These are phyloP conservation scores for Actinia tenebrosa DNA, from an alignment of 64 coral and sea anemone species.

Conservation along the genomic window DNA sequence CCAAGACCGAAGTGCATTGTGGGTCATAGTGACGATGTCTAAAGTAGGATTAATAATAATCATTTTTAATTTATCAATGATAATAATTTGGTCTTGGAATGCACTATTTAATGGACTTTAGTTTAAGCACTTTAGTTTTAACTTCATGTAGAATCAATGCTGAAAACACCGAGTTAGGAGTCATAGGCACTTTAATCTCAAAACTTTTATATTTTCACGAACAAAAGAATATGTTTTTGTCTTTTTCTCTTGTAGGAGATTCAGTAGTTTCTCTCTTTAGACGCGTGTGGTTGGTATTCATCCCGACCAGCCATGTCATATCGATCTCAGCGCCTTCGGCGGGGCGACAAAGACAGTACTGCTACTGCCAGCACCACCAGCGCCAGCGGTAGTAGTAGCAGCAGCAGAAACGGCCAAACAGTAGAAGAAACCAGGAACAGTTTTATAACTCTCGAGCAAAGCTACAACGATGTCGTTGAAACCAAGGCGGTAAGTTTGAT, in stretches of 20 bases:
- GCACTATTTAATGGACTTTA: too few species aligned
- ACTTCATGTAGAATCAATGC: too few species aligned
- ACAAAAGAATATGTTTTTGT: background rate
- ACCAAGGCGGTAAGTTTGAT: background rate
- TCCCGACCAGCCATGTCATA: background rate
- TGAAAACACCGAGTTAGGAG: too few species aligned
- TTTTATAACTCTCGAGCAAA: slow-evolving; percentile 14
- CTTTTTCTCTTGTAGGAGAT: background rate
- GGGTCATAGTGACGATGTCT: too few species aligned
- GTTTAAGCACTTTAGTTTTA: too few species aligned
- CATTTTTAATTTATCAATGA: too few species aligned
- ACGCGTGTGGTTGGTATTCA: background rate
- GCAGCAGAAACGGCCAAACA: background rate
- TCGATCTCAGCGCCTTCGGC: background rate
- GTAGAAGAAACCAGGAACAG: background rate
- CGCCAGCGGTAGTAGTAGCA: background rate
- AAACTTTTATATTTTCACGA: background rate
- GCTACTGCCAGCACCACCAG: background rate
- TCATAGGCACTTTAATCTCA: background rate
- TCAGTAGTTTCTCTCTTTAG: background rate
- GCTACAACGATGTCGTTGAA: background rate
- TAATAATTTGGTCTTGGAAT: too few species aligned
- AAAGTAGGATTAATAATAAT: too few species aligned
- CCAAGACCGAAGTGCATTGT: too few species aligned
- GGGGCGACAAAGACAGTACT: background rate